phyloP scores from a whole-genome alignment of 2,113 vertebrate genomes.

The Procavia capensis region DNA sequence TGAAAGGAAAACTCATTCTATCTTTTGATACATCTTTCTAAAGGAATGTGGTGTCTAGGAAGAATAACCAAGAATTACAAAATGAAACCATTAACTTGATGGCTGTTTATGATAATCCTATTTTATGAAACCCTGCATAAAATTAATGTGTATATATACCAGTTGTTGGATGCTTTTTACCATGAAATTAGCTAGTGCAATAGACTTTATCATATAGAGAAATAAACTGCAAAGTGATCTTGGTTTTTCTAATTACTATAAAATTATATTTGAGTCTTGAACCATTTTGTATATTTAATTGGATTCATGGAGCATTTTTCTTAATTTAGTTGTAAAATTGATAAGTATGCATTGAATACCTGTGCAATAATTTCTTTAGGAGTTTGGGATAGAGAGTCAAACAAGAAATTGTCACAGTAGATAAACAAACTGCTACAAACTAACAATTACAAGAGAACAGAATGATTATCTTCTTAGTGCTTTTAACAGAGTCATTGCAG shows the following conservation, averaged over 20 bases:
- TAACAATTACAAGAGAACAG: slow-evolving; percentile 31
- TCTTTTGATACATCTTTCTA: not conserved
- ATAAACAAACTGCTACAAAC: not conserved
- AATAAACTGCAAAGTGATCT: not conserved
- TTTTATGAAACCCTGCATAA: slow-evolving; percentile 26
- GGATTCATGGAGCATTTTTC: slow-evolving; percentile 29
- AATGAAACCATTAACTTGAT: slow-evolving; percentile 29
- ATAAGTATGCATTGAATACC: slow-evolving; percentile 22
- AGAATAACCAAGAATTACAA: not conserved
- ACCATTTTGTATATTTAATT: slow-evolving; percentile 10
- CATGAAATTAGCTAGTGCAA: slow-evolving; percentile 12
- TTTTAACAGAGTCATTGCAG: not conserved
- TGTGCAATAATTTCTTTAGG: slow-evolving; percentile 8
- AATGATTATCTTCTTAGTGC: not conserved
- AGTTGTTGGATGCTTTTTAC: not conserved
- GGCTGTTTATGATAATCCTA: not conserved
- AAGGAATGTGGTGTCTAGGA: not conserved
- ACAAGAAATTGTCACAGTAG: not conserved
- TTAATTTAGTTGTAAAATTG: slow-evolving; percentile 55
- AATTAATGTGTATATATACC: not conserved
- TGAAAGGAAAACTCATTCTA: not conserved
- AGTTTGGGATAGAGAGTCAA: slow-evolving; percentile 19
- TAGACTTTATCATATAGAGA: not conserved
- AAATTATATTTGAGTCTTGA: slow-evolving; percentile 37
- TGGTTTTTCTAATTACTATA: not conserved